Evolutionary conservation across 2,113 vertebrate genomes (phyloP), one percentile per base, ranked within the genome.

Genomic region (Martes martes): DNA sequence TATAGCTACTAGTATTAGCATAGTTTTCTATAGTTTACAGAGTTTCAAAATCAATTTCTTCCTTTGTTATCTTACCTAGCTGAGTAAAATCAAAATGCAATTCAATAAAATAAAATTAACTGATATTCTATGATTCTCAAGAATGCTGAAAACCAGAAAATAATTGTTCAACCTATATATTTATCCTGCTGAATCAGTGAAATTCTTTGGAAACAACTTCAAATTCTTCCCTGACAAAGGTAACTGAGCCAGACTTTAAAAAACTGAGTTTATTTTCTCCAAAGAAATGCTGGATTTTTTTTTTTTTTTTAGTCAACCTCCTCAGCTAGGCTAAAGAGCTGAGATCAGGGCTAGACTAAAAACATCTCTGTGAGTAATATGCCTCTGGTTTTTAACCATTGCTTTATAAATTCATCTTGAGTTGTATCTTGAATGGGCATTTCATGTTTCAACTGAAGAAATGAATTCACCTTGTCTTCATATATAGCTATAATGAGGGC

Each of bases 51-150:
- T 74, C 55, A 87, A 24, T 28, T 63, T 90, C 42, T 76, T 74
- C 21, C 50, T 96, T 45, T 83, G 6, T n/a, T 78, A 33, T 36
- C 59, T 95, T 76, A 91, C 15, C 10, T 59, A 93, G 24, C 7
- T 85, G 24, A 74, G 31, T 45, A 96, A 95, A 94, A 85, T 84
- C 67, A 85, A 96, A 96, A 87, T 65, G 26, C 24, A 76, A 61
- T 61, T 81, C 16, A 82, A 42, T 96, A 82, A 89, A 57, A 90
- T 81, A 80, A 91, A 94, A 88, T 89, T 76, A 95, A 71, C 9
- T 71, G 9, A 78, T 81, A 42, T 55, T 81, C n/a, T 55, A 42
- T 47, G 50, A 67, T 45, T 67, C 52, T 81, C 3, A 47, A 73
- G 16, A 91, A 89, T 50, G 57, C 73, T 92, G 19, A 47, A 84